Conservation (phyloP, 2,113 vertebrate genomes). For the Eulacestoma nigropectus region DNA sequence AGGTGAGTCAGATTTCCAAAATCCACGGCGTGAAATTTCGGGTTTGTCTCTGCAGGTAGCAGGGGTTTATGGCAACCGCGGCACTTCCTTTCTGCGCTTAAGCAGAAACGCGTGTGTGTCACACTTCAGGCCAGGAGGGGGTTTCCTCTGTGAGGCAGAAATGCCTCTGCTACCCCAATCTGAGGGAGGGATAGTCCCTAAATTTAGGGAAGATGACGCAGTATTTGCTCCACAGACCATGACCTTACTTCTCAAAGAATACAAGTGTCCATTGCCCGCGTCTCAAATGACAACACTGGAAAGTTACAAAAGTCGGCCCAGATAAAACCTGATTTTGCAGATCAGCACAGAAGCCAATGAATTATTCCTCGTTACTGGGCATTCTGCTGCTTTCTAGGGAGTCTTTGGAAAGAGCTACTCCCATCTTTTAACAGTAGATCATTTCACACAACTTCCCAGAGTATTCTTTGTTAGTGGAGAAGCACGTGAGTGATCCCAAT, state of each 20-base stretch:
- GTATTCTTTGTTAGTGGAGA: background rate
- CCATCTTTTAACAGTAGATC: background rate
- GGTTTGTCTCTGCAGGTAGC: background rate
- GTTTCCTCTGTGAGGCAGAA: background rate
- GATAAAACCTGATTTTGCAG: background rate
- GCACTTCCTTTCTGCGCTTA: background rate
- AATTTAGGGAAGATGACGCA: background rate
- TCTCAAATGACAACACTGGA: background rate
- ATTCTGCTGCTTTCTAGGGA: background rate
- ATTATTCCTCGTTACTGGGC: background rate
- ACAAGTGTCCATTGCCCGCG: background rate
- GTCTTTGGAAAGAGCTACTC: background rate
- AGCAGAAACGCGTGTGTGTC: background rate
- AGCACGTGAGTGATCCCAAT: background rate
- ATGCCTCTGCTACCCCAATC: fast-evolving
- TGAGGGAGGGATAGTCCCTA: background rate
- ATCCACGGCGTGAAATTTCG: background rate
- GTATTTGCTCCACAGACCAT: background rate
- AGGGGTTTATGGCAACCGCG: background rate
- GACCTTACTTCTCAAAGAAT: background rate
- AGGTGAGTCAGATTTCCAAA: background rate
- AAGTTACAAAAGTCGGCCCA: background rate
- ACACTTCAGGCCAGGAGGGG: background rate
- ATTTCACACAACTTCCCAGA: background rate
- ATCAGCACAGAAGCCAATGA: background rate